Evolutionary conservation across 1,140 invertebrate genomes (phyloP).

Genomic region (Leguminivora glycinivorella): DNA sequence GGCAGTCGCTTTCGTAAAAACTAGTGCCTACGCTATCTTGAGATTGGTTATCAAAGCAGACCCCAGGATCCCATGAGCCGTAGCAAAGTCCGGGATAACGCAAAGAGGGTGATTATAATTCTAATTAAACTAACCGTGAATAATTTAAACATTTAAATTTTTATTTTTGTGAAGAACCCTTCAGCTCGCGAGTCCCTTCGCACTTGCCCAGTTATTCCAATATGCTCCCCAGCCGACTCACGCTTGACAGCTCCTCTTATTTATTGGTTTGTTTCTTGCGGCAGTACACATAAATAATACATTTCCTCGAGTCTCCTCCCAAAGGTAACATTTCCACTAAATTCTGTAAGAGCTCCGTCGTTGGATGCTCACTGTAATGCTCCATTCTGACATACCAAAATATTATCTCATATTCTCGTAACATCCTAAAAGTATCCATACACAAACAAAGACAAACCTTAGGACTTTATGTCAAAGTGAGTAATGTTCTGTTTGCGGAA

Average conservation of each 20-base stretch:
- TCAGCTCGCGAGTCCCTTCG: neutral
- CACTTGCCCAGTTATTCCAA: neutral
- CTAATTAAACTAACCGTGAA: too few relatives aligned
- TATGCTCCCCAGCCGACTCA: slow-evolving; percentile 2
- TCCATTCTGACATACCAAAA: slow-evolving; percentile 23
- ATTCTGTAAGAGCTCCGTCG: slow-evolving; percentile 24
- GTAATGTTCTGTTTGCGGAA: too few relatives aligned
- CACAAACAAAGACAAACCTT: neutral
- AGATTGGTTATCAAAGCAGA: too few relatives aligned
- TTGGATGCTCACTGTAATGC: slow-evolving; percentile 15
- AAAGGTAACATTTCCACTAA: slow-evolving; percentile 25
- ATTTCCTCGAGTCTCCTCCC: slow-evolving; percentile 21
- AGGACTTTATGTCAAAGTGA: too few relatives aligned
- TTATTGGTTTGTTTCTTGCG: slow-evolving; percentile 27
- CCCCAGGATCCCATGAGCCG: too few relatives aligned
- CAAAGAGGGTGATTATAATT: too few relatives aligned
- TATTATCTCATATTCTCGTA: neutral
- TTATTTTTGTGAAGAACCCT: too few relatives aligned
- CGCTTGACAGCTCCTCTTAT: slow-evolving; percentile 20
- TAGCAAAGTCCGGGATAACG: too few relatives aligned
- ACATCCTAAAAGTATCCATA: neutral
- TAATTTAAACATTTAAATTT: too few relatives aligned
- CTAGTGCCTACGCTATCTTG: too few relatives aligned
- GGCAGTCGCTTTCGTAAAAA: too few relatives aligned
- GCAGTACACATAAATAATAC: slow-evolving; percentile 28